Evolutionary conservation across 1,140 invertebrate genomes (phyloP).

Genomic region (Myzus persicae): DNA sequence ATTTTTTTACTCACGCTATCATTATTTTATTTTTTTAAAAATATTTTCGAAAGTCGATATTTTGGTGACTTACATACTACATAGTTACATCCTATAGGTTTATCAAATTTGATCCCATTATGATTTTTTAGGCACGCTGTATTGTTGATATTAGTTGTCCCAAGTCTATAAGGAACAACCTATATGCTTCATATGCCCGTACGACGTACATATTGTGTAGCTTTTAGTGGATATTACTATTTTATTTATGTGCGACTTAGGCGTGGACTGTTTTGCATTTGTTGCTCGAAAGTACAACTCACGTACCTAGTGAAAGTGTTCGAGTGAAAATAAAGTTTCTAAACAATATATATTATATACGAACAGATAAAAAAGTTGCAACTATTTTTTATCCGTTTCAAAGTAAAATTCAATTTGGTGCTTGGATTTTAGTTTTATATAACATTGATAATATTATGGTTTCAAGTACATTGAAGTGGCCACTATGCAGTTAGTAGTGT

Average conservation of each 20-base stretch:
- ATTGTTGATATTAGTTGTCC: background rate
- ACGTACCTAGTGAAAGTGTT: background rate
- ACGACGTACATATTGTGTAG: background rate
- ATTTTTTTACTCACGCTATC: background rate
- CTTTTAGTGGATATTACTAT: background rate
- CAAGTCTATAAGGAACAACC: background rate
- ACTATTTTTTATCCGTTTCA: background rate
- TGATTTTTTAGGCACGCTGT: background rate
- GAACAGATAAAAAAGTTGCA: background rate
- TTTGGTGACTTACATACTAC: background rate
- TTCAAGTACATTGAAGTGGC: background rate
- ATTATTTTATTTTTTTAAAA: background rate
- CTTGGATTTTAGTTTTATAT: background rate
- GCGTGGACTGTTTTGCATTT: background rate
- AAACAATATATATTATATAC: background rate
- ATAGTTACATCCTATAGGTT: background rate
- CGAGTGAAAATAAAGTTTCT: background rate
- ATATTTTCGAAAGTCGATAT: background rate
- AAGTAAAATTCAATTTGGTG: background rate
- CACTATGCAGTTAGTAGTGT: background rate
- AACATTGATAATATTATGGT: background rate
- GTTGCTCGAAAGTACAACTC: background rate
- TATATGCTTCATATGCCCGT: background rate
- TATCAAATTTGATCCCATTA: background rate
- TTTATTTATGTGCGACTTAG: slow-evolving; percentile 3